Percentiles rank a stretch among this genome's conserved stretches.
phyloP scores from a whole-genome alignment of 2,888 invertebrate species.

The Ormia ochracea region DNA sequence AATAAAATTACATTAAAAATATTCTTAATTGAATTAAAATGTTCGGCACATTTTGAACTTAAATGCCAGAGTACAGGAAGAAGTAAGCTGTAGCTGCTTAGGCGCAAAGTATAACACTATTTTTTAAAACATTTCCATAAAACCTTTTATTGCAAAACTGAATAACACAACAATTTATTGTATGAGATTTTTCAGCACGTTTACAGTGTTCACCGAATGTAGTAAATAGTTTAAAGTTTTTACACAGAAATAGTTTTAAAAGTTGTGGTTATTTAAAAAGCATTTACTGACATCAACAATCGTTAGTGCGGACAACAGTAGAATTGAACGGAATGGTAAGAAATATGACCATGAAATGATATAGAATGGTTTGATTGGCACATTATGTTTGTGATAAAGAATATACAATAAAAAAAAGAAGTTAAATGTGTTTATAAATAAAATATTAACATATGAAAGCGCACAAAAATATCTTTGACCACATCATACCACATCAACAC shows the following conservation, averaged over 20 bases:
- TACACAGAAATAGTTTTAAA: not conserved
- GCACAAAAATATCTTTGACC: slow-evolving; percentile 19
- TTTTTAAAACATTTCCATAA: no score
- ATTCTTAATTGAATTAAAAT: no score
- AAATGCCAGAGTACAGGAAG: no score
- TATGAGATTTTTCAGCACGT: not conserved
- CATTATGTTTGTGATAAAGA: not conserved
- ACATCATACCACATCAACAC: slow-evolving; percentile 44
- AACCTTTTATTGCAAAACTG: no score
- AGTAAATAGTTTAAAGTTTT: not conserved
- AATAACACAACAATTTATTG: no score
- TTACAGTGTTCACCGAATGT: not conserved
- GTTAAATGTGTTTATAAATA: not conserved
- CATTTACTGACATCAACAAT: not conserved
- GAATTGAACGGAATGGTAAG: not conserved
- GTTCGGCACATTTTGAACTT: no score
- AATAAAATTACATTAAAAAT: no score
- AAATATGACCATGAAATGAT: slow-evolving; percentile 23
- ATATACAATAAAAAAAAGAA: slow-evolving; percentile 7
- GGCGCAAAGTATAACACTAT: no score
- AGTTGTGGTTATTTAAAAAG: not conserved
- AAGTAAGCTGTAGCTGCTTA: no score
- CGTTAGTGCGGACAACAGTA: slow-evolving; percentile 1
- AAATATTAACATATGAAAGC: slow-evolving; percentile 17
- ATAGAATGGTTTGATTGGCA: slow-evolving; percentile 4